phyloP scores from a whole-genome alignment of 1,140 invertebrate species.

The Colletes gigas region DNA sequence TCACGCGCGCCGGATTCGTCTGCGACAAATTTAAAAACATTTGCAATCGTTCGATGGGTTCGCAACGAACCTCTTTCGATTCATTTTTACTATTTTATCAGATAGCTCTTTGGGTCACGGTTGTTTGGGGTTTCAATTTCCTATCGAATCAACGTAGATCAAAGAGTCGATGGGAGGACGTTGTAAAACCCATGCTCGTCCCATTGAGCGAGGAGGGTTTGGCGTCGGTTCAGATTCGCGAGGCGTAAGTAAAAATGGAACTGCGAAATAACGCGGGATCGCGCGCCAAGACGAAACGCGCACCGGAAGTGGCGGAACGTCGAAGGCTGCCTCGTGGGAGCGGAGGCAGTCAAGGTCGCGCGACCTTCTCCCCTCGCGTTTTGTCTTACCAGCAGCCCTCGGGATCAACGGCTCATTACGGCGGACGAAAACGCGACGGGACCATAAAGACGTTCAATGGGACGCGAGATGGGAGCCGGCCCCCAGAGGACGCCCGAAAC shows the following conservation, averaged over 20 bases:
- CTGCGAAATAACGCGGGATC: background rate
- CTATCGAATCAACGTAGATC: no score
- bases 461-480: background rate
- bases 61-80: no score
- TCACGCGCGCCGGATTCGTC: slow-evolving; percentile 67
- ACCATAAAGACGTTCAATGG: background rate
- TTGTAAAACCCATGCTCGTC: no score
- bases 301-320: background rate
- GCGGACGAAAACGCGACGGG: background rate
- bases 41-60: background rate
- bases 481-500: background rate
- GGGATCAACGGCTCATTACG: slow-evolving; percentile 13
- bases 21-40: slow-evolving; percentile 43
- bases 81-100: no score
- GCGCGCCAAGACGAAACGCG: background rate
- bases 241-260: background rate
- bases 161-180: no score
- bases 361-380: background rate
- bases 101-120: no score
- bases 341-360: background rate
- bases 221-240: no score
- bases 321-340: background rate
- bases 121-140: no score
- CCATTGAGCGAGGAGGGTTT: no score
- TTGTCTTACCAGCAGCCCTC: background rate